Base-by-base conservation (phyloP, 2,888 invertebrate genomes). In the Tetragonisca angustula region DNA sequence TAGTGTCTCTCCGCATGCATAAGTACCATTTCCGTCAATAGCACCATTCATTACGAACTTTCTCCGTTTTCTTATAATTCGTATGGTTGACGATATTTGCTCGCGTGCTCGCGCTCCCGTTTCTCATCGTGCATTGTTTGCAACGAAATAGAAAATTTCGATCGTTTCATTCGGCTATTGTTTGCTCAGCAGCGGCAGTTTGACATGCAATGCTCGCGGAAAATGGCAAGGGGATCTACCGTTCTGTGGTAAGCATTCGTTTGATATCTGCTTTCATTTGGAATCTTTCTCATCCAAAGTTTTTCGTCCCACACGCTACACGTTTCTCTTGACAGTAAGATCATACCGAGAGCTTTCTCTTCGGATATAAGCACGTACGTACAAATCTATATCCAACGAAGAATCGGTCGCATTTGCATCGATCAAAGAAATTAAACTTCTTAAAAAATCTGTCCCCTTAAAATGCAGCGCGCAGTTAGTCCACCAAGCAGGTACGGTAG, bases 171-270 rank as follows among this genome's bases (percentile, higher is more conserved):
- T 65, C 67, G 43, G 24, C 43, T 75, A 86, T 89, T 85, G 83
- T 75, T 83, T 80, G 92, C 91, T 73, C 92, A 95, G 95, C 4
- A 95, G 97, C 21, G 95, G 96, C 50, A 96, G 96, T 87, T 94
- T 97, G 83, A 96, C 96, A 83, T 98, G 98, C 94, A 96, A 96
- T 75, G 94, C 96, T 67, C 95, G 95, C 76, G 97, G 97, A 62
- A 96, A 96, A 92, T 98, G 98, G 98, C 96, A 97, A 52, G 96
- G 97, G 13, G 98, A 98, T 68, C 94, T 97, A 72, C 98, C 98
- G 50, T 98, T 98, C 94, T 98, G 98, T 94, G 98, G 98, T 97
- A 95, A 96, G 90, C 79, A 77, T 75, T 32, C 43, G 1, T 21
- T 24, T 21, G 21, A 2, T 9, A 32, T 54, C 43, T 17, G 61